Evolutionary conservation across 2,113 vertebrate genomes (phyloP).

Genomic region (Xiphophorus hellerii): DNA sequence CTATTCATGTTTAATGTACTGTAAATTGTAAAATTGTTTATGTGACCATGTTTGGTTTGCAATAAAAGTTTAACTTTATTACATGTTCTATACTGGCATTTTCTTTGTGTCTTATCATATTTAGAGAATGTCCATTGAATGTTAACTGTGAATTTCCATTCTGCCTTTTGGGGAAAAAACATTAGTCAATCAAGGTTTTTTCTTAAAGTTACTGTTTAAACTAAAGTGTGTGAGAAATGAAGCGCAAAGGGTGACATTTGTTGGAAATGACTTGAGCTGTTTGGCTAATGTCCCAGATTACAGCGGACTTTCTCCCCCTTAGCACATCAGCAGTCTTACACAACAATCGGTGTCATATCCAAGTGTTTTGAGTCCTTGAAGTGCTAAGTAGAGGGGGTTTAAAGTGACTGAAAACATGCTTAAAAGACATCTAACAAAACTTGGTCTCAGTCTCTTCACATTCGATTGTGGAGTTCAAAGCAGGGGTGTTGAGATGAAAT

Average conservation of each 20-base stretch:
- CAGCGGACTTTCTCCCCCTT: conserved; percentile 40
- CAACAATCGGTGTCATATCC: conserved; percentile 30
- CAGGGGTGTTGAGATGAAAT: neutral
- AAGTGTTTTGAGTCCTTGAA: conserved; percentile 17
- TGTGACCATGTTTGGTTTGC: conserved; percentile 94
- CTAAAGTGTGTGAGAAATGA: conserved; percentile 6
- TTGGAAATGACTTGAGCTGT: conserved; percentile 9
- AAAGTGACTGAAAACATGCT: neutral
- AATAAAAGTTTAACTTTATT: conserved; percentile 90
- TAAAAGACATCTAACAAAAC: too few relatives aligned
- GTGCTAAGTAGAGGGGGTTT: conserved; percentile 1
- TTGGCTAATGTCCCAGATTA: conserved; percentile 28
- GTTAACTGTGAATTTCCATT: neutral
- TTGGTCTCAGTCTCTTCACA: neutral
- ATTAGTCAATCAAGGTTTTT: neutral
- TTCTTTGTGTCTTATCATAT: neutral
- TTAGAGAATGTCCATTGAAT: neutral
- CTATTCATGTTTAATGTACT: conserved; percentile 91
- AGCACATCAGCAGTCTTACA: conserved; percentile 51
- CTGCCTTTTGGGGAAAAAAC: neutral
- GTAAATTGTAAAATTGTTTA: conserved; percentile 96
- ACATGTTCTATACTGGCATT: conserved; percentile 37
- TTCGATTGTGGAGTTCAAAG: neutral
- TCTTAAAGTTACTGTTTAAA: conserved; percentile 10
- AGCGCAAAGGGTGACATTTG: neutral